phyloP scores from a whole-genome alignment of 2,888 invertebrate species.

The Liposcelis brunnea region DNA sequence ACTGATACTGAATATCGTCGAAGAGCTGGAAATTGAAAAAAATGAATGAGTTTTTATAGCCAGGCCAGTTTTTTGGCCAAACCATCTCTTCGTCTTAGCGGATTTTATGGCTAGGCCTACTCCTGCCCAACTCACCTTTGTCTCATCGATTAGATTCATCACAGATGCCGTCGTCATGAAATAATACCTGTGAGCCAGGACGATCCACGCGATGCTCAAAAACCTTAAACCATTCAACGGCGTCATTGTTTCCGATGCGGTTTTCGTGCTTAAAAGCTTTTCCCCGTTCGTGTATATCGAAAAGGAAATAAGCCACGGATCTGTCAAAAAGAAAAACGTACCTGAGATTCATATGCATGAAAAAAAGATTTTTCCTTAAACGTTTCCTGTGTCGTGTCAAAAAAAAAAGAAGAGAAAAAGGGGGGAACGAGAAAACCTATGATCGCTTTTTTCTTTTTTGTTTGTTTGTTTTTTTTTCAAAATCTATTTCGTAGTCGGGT shows the following conservation, averaged over 20 bases:
- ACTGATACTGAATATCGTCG: slow-evolving; percentile 2
- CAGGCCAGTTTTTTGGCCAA: too few species aligned
- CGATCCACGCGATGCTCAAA: slow-evolving; percentile 30
- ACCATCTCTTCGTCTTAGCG: too few species aligned
- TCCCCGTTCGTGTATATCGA: slow-evolving; percentile 25
- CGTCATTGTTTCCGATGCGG: slow-evolving; percentile 21
- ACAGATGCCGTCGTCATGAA: slow-evolving; percentile 22
- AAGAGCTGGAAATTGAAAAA: slow-evolving; percentile 5
- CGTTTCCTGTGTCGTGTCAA: slow-evolving; percentile 9
- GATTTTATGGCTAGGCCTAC: too few species aligned
- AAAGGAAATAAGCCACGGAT: slow-evolving; percentile 22
- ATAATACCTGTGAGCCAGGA: slow-evolving; percentile 29
- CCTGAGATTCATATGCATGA: too few species aligned
- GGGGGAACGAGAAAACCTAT: too few species aligned
- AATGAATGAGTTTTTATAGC: too few species aligned
- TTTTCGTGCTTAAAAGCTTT: slow-evolving; percentile 23
- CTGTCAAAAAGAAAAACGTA: slow-evolving; percentile 12
- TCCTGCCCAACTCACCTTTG: slow-evolving; percentile 26
- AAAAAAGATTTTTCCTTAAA: slow-evolving; percentile 2
- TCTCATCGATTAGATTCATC: slow-evolving; percentile 24
- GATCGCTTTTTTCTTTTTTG: too few species aligned
- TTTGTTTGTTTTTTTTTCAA: too few species aligned
- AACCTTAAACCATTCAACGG: slow-evolving; percentile 34
- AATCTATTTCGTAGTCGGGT: too few species aligned
- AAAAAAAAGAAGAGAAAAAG: not conserved